Conservation (phyloP, 2,113 vertebrate genomes). For the Axis porcinus region DNA sequence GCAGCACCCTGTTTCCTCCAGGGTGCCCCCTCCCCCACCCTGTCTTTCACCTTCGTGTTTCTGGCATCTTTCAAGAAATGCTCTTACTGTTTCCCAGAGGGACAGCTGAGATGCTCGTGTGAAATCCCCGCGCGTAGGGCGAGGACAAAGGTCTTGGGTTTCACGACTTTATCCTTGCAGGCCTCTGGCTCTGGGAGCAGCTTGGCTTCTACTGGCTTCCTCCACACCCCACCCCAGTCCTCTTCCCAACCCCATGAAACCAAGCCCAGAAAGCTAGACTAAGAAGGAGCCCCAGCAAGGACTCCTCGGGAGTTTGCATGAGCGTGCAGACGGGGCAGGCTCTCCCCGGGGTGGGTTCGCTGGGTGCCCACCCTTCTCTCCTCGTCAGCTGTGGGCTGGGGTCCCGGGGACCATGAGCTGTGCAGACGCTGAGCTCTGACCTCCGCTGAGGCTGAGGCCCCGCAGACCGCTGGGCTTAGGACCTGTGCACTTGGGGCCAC, state of each 20-base stretch:
- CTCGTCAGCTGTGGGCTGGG: background rate
- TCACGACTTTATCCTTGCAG: rapidly evolving
- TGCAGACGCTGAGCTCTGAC: background rate
- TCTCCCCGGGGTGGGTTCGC: background rate
- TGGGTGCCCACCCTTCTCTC: too few species aligned
- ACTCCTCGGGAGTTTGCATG: background rate
- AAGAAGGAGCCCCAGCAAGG: background rate
- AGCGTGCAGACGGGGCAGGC: rapidly evolving
- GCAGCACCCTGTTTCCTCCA: too few species aligned
- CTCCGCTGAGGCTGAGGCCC: background rate
- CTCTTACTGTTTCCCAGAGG: background rate
- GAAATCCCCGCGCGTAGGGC: background rate
- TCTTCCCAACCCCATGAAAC: background rate
- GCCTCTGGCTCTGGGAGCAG: background rate
- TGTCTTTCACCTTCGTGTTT: background rate
- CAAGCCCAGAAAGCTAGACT: background rate
- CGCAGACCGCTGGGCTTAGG: background rate
- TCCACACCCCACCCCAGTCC: background rate
- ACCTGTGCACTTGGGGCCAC: too few species aligned
- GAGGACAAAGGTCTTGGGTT: background rate
- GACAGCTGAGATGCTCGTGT: background rate
- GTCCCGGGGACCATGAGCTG: background rate
- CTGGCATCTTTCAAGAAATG: background rate
- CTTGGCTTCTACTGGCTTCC: background rate
- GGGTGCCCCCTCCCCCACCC: background rate